Evolutionary conservation across 1,140 invertebrate genomes (phyloP), one percentile per base, ranked within the genome.

Genomic region (Drosophila tropicalis): DNA sequence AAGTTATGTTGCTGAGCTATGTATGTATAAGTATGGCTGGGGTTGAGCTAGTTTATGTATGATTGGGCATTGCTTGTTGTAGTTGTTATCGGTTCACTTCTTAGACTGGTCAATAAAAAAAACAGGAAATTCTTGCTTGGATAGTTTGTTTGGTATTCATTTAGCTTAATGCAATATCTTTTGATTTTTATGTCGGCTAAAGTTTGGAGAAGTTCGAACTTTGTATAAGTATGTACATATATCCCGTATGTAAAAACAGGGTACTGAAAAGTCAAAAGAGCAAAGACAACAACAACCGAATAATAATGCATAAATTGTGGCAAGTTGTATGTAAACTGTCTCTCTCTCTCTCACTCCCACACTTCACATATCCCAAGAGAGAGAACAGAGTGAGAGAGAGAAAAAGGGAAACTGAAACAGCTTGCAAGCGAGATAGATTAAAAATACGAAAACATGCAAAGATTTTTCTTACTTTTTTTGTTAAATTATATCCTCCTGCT

Each of bases 251-350:
- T 22, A 39, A 39, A 10, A 34, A 36, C 10, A 12, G 51, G 54
- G 25, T 22, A 22, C 40, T 29, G 13, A 41, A 40, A 47, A 41
- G 34, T 39, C 19, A 40, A 77, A 58, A 67, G 73, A 39, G 62
- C 62, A 76, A 67, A 29, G 57, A 39, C 29, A 58, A 54, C 66
- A 75, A 55, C 44, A 40, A 41, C 40, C 57, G 66, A 58, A 78
- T 77, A 78, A 78, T 78, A 78, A 77, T 78, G 68, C 68, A 76
- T 78, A 78, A 78, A 71, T 78, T 78, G 76, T 72, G 73, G 74
- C 76, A 77, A 70, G 67, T 70, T 76, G 64, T 69, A 15, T 36
- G 58, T 36, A 29, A 29, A 29, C 25, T 19, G 2, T 36, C 57
- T 39, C 32, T 40, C 12, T 0, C 9, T 41, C 9, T 29, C 4